Percentiles rank a stretch among this genome's conserved stretches.
These are phyloP conservation scores for Chunga burmeisteri DNA, from an alignment of 2,113 vertebrate species.

Conservation along the genomic window DNA sequence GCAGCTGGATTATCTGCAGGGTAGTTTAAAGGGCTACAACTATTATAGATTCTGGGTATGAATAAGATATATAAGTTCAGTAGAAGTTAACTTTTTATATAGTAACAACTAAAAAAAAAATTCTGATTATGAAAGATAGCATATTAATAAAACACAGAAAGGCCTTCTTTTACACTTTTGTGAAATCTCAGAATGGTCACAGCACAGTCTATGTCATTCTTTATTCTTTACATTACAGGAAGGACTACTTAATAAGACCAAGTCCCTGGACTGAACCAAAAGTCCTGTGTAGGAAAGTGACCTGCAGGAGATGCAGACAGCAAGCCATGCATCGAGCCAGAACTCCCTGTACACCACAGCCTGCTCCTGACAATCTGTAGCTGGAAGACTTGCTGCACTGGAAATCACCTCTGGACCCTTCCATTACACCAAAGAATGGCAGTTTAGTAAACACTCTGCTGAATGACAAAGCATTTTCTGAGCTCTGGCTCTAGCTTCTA, in stretches of 20 bases:
- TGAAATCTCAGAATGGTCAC: neutral
- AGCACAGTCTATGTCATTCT: neutral
- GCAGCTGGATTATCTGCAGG: neutral
- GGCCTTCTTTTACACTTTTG: neutral
- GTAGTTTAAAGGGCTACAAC: neutral
- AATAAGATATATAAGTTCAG: neutral
- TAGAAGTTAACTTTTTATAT: neutral
- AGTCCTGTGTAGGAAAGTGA: neutral
- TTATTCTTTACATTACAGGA: neutral
- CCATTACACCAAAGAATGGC: neutral
- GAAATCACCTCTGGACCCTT: neutral
- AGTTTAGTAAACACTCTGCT: neutral
- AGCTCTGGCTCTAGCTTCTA: neutral
- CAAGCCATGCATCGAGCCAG: neutral
- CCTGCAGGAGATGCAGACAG: neutral
- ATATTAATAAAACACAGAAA: neutral
- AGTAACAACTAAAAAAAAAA: neutral
- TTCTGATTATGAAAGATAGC: neutral
- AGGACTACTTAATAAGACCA: neutral
- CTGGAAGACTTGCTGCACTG: neutral
- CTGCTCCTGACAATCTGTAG: neutral
- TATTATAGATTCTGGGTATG: neutral
- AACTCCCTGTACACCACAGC: neutral
- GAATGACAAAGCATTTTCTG: neutral
- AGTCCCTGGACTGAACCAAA: neutral